These are phyloP conservation scores for Bubo scandiacus DNA, from an alignment of 2,113 vertebrate species.

Conservation along the genomic window DNA sequence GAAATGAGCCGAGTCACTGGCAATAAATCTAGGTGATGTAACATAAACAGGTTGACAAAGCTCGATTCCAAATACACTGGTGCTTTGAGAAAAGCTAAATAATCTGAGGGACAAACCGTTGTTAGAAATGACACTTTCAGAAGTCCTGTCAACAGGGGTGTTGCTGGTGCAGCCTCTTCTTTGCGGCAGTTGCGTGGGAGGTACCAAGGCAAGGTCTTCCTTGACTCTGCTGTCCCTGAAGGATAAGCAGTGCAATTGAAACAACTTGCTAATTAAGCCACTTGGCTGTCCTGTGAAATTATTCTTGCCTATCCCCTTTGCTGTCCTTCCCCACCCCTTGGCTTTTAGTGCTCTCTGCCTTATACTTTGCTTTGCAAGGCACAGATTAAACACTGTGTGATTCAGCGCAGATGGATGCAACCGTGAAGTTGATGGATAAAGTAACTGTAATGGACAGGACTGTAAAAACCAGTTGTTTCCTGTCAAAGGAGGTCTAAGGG, in stretches of 20 bases:
- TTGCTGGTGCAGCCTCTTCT: neutral
- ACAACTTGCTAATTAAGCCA: neutral
- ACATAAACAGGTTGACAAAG: neutral
- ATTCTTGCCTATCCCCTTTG: neutral
- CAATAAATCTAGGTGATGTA: neutral
- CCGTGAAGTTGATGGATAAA: neutral
- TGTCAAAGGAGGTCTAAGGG: neutral
- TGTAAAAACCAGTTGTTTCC: accelerated
- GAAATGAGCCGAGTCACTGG: neutral
- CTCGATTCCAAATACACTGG: accelerated
- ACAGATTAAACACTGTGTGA: neutral
- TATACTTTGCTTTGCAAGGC: neutral
- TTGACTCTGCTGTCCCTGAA: neutral
- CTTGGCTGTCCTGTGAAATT: neutral
- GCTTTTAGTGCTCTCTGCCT: neutral
- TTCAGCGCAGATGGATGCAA: neutral
- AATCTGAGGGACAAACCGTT: accelerated
- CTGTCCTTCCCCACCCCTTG: neutral
- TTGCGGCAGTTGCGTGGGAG: accelerated
- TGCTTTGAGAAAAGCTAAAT: neutral
- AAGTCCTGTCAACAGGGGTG: accelerated
- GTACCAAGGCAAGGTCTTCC: neutral
- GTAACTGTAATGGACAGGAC: neutral
- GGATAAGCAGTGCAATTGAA: neutral
- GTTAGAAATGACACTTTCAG: neutral